A percentile compares a stretch with the other conserved stretches of the same genome.
phyloP scores from a whole-genome alignment of 2,113 vertebrate genomes.

The zebrafish (Danio rerio) region DNA sequence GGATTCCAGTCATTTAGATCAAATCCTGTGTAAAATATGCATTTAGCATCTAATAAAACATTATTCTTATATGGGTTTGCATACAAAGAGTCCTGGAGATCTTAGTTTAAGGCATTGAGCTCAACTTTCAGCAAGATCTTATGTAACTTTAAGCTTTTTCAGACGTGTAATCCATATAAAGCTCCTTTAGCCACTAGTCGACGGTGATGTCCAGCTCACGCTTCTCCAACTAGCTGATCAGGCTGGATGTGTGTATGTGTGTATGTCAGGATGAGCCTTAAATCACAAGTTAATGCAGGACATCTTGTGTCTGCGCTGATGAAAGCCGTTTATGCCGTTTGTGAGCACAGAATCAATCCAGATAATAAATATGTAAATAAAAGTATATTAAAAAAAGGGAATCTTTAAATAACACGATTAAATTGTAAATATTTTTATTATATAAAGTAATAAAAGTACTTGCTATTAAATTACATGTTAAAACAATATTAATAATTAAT shows the following conservation, averaged over 20 bases:
- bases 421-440: background rate
- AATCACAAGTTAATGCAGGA: background rate
- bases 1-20: background rate
- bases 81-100: background rate
- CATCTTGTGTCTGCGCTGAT: background rate
- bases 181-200: background rate
- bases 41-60: background rate
- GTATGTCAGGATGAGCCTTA: constrained; percentile 12
- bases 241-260: background rate
- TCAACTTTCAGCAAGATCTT: background rate
- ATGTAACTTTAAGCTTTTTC: constrained; percentile 21
- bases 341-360: background rate
- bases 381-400: background rate
- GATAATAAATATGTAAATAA: background rate
- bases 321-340: background rate
- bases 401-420: background rate
- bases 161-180: constrained; percentile 42
- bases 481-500: background rate
- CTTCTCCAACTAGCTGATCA: constrained; percentile 7
- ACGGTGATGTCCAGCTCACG: background rate
- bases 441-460: background rate
- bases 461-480: background rate
- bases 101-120: background rate
- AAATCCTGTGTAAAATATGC: background rate
- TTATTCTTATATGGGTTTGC: background rate